Conservation (phyloP, 2,797 vertebrate genomes). For the Avahi laniger region DNA sequence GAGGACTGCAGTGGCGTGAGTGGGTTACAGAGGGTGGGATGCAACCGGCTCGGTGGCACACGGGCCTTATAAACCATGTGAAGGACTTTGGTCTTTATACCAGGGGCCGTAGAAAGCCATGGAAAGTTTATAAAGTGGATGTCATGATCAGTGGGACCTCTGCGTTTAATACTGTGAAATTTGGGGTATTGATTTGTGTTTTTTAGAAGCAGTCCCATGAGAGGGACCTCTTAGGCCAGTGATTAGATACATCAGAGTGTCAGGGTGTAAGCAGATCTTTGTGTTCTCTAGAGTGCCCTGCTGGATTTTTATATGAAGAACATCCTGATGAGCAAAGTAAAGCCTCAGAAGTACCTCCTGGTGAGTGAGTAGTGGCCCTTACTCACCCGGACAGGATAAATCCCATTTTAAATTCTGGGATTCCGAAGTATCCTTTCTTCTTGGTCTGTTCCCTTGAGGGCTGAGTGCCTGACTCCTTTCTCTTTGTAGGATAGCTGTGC, state of each 20-base stretch:
- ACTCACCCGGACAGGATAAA: not conserved
- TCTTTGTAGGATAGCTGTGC: conserved; percentile 89
- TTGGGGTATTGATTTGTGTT: not conserved
- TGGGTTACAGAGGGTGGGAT: not conserved
- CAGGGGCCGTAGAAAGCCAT: not conserved
- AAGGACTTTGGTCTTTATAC: not conserved
- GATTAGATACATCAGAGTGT: not conserved
- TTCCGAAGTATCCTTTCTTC: not conserved
- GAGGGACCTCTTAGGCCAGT: not conserved
- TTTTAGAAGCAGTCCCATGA: not conserved
- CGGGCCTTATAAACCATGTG: not conserved
- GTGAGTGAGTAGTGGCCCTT: conserved; percentile 80
- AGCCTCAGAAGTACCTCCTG: conserved; percentile 93
- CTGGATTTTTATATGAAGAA: conserved; percentile 96
- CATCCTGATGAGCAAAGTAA: conserved; percentile 95
- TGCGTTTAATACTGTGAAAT: not conserved
- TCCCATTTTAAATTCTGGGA: not conserved
- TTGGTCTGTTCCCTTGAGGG: accelerated
- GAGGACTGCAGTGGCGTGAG: not conserved
- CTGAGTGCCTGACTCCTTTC: conserved; percentile 46
- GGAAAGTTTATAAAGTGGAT: not conserved
- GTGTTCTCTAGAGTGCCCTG: conserved; percentile 87
- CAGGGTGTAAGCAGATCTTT: not conserved
- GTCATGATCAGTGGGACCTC: not conserved
- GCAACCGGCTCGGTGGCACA: not conserved